Percentiles rank a stretch among this genome's conserved stretches.
Conservation (phyloP, 92 coral and sea anemone genomes). For the Heteractis magnifica region DNA sequence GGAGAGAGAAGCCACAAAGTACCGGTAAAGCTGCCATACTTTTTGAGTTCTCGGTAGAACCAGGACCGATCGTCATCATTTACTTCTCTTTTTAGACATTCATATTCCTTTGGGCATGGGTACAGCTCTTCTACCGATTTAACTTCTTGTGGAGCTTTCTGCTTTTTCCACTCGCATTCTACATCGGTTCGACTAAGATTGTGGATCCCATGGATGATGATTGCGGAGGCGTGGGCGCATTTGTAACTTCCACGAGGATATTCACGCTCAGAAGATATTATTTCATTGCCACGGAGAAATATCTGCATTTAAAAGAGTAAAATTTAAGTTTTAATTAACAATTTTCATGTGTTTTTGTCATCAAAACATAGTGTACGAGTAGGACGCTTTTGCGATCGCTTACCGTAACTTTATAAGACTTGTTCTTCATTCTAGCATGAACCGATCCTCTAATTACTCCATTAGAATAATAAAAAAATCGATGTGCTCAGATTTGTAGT, state of each 20-base stretch:
- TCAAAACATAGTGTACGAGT: background rate
- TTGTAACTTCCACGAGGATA: constrained; percentile 36
- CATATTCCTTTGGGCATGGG: constrained; percentile 44
- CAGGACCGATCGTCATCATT: constrained; percentile 34
- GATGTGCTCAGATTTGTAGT: too few species aligned
- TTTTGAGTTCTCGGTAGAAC: too few species aligned
- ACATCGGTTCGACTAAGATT: too few species aligned
- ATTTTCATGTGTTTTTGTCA: too few species aligned
- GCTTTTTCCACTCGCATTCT: constrained; percentile 43
- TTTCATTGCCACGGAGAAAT: constrained; percentile 35
- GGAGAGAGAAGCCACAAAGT: too few species aligned
- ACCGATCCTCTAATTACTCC: constrained; percentile 21
- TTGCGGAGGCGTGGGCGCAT: constrained; percentile 36
- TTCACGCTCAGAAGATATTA: constrained; percentile 30
- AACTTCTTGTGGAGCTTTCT: constrained; percentile 38
- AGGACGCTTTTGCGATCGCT: constrained; percentile 2
- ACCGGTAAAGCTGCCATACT: too few species aligned
- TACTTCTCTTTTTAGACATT: constrained; percentile 37
- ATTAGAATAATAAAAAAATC: constrained; percentile 33
- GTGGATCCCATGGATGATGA: constrained; percentile 26
- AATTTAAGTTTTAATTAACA: background rate
- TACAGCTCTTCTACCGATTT: constrained; percentile 40
- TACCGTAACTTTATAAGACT: constrained; percentile 47
- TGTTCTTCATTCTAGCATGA: constrained; percentile 44
- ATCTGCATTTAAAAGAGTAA: constrained; percentile 29